Conservation (phyloP, 1,140 invertebrate species). For the Pissodes strobi region DNA sequence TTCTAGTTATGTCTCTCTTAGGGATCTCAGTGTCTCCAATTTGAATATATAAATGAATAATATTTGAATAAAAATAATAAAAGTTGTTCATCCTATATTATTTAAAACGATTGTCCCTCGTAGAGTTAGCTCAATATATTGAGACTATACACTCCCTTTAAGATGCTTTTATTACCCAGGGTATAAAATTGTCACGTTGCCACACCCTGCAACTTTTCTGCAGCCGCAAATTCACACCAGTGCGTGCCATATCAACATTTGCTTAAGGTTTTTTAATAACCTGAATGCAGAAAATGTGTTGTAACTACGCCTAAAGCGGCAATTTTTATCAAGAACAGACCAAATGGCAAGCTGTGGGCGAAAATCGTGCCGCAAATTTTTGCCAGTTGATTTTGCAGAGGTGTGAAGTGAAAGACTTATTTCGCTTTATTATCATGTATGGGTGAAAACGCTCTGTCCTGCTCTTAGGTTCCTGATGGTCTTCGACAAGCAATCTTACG, state of each 20-base stretch:
- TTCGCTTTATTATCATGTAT: conserved; percentile 21
- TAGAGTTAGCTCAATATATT: too few relatives aligned
- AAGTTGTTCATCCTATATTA: too few relatives aligned
- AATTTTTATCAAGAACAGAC: conserved; percentile 13
- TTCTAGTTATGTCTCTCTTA: too few relatives aligned
- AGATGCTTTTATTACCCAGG: too few relatives aligned
- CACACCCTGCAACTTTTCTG: conserved; percentile 6
- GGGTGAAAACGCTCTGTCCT: not conserved
- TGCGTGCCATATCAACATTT: conserved; percentile 22
- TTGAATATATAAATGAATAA: too few relatives aligned
- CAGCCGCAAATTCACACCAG: conserved; percentile 3
- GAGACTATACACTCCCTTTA: too few relatives aligned
- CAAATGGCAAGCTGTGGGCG: conserved; percentile 26
- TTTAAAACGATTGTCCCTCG: too few relatives aligned
- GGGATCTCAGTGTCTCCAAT: too few relatives aligned
- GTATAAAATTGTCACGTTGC: not conserved
- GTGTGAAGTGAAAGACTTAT: conserved; percentile 29
- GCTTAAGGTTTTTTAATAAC: conserved; percentile 9
- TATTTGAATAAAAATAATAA: too few relatives aligned
- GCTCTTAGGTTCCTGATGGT: not conserved
- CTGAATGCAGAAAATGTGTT: conserved; percentile 24
- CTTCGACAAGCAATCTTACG: too few relatives aligned
- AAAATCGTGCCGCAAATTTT: conserved; percentile 23
- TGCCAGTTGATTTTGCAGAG: conserved; percentile 23
- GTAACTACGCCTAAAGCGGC: conserved; percentile 21